A percentile compares a stretch with the other conserved stretches of the same genome.
These are phyloP conservation scores for Pseudorhombus dupliciocellatus DNA, from an alignment of 2,113 vertebrate genomes.

Conservation along the genomic window DNA sequence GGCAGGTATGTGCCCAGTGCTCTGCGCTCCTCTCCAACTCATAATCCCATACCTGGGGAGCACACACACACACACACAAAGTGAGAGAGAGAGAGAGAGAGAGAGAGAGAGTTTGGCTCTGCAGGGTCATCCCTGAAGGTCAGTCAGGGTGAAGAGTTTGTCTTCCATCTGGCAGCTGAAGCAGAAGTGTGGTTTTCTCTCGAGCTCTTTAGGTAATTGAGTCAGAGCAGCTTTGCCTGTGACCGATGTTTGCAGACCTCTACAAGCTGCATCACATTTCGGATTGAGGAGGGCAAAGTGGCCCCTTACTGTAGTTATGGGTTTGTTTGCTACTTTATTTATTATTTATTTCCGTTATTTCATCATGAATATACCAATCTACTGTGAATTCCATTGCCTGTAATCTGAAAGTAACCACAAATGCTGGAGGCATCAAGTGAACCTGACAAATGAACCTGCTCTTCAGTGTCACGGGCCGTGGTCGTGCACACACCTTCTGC, in stretches of 20 bases:
- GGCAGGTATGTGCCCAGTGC: slow-evolving; percentile 91
- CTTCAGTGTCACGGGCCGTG: slow-evolving; percentile 14
- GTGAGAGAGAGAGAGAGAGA: slow-evolving; percentile 20
- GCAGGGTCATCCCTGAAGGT: background rate
- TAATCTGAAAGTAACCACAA: slow-evolving; percentile 1
- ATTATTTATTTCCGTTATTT: slow-evolving; percentile 1
- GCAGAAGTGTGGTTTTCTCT: too few species aligned
- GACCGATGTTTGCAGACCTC: slow-evolving; percentile 19
- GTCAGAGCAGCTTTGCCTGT: too few species aligned
- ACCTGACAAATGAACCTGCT: slow-evolving; percentile 28
- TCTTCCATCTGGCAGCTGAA: too few species aligned
- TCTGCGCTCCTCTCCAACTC: slow-evolving; percentile 95
- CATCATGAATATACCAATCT: slow-evolving; percentile 9
- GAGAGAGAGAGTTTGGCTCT: background rate
- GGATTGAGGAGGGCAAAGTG: slow-evolving; percentile 31
- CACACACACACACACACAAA: slow-evolving; percentile 28
- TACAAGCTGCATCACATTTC: slow-evolving; percentile 13
- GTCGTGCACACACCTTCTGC: slow-evolving; percentile 14
- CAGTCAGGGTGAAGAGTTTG: background rate
- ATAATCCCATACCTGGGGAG: slow-evolving; percentile 89
- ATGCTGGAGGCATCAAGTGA: slow-evolving; percentile 11
- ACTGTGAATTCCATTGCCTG: background rate
- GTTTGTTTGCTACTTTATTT: slow-evolving; percentile 32
- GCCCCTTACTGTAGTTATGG: slow-evolving; percentile 29
- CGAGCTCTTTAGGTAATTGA: too few species aligned